phyloP scores from a whole-genome alignment of 1,140 invertebrate species.

The Ceratina australensis region DNA sequence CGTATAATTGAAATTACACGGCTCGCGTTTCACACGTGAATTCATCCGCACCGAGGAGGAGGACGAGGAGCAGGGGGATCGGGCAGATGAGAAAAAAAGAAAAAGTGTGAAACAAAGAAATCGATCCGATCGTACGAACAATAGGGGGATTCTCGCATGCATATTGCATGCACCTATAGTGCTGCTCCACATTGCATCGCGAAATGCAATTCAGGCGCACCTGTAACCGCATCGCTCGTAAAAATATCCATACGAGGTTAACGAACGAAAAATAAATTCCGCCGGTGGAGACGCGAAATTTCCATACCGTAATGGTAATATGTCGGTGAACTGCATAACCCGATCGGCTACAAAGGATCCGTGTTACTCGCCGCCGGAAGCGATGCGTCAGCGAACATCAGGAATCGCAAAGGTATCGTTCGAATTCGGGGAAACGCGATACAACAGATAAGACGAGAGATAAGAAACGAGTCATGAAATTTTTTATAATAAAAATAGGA shows the following conservation, averaged over 20 bases:
- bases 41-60: too few relatives aligned
- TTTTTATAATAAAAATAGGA: too few relatives aligned
- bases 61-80: too few relatives aligned
- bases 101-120: neutral
- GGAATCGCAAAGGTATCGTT: too few relatives aligned
- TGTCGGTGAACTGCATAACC: constrained; percentile 22
- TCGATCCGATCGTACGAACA: neutral
- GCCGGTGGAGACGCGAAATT: neutral
- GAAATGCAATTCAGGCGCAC: constrained; percentile 29
- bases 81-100: neutral
- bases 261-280: constrained; percentile 36
- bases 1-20: too few relatives aligned
- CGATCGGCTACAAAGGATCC: constrained; percentile 11
- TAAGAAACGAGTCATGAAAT: too few relatives aligned
- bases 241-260: constrained; percentile 29
- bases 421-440: neutral
- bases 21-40: too few relatives aligned
- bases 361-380: neutral
- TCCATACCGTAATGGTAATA: constrained; percentile 10
- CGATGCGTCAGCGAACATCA: neutral
- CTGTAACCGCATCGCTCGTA: constrained; percentile 16
- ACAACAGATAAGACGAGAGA: too few relatives aligned
- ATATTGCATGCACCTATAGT: neutral
- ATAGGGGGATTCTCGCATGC: neutral
- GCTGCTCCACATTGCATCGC: neutral